phyloP scores from a whole-genome alignment of 2,113 vertebrate genomes.

The Orycteropus afer region DNA sequence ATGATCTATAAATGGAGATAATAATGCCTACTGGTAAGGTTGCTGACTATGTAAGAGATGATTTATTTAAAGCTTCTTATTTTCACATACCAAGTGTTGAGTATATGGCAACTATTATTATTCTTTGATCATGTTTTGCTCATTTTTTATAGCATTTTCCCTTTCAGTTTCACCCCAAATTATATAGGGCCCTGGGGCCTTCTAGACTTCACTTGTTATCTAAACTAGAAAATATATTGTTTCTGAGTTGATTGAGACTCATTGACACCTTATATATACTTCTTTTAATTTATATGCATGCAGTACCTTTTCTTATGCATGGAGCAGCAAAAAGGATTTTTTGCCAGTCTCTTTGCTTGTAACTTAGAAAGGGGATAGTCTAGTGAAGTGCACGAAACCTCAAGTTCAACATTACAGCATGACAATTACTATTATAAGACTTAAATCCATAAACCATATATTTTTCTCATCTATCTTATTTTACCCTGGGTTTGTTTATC shows the following conservation, averaged over 20 bases:
- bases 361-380: background rate
- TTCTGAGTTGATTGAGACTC: background rate
- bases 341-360: background rate
- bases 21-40: background rate
- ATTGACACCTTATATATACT: background rate
- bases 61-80: background rate
- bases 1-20: background rate
- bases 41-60: background rate
- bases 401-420: background rate
- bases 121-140: background rate
- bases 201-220: background rate
- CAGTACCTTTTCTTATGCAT: background rate
- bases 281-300: background rate
- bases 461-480: background rate
- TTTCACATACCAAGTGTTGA: background rate
- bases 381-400: background rate
- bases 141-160: conserved; percentile 21
- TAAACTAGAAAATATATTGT: background rate
- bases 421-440: background rate
- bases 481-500: conserved; percentile 9
- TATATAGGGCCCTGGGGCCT: background rate
- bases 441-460: background rate
- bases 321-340: background rate
- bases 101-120: background rate
- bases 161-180: background rate